Evolutionary conservation across 2,113 vertebrate genomes (phyloP).

Genomic region (Pteronura brasiliensis): DNA sequence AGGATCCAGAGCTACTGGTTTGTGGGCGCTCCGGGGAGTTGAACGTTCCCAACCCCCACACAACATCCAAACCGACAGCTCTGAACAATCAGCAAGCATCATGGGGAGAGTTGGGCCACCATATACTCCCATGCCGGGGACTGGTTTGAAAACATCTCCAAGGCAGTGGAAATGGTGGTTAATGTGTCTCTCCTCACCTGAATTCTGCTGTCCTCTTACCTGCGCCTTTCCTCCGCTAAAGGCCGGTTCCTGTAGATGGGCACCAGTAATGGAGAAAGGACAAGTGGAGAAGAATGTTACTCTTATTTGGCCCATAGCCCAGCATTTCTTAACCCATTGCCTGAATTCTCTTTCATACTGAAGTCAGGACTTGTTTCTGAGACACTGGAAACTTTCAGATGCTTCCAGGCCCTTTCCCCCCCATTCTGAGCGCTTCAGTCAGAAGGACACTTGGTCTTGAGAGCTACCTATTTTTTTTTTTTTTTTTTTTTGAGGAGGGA

Average conservation of each 20-base stretch:
- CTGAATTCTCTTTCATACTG: not conserved
- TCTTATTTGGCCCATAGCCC: constrained; percentile 39
- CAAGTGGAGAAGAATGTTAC: constrained; percentile 4
- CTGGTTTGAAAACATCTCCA: not conserved
- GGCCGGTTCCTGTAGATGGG: not conserved
- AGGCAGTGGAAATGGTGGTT: not conserved
- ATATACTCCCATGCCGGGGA: not conserved
- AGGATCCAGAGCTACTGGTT: constrained; percentile 47
- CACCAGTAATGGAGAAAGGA: constrained; percentile 21
- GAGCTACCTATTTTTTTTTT: not conserved
- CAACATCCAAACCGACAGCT: not conserved
- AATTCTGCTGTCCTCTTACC: not conserved
- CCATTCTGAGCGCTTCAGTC: not conserved
- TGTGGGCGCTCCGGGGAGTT: not conserved
- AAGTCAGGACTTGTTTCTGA: not conserved
- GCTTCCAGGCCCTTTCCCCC: not conserved
- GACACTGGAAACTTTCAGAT: constrained; percentile 34
- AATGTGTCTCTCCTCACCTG: not conserved
- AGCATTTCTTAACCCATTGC: not conserved
- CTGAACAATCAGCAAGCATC: too few species aligned
- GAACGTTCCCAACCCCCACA: constrained; percentile 16
- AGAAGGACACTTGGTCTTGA: not conserved
- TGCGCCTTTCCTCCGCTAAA: not conserved
- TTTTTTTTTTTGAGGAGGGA: not conserved
- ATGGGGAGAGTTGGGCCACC: not conserved